Conservation (phyloP, 2,113 vertebrate genomes). For the Lethenteron camtschaticum region DNA sequence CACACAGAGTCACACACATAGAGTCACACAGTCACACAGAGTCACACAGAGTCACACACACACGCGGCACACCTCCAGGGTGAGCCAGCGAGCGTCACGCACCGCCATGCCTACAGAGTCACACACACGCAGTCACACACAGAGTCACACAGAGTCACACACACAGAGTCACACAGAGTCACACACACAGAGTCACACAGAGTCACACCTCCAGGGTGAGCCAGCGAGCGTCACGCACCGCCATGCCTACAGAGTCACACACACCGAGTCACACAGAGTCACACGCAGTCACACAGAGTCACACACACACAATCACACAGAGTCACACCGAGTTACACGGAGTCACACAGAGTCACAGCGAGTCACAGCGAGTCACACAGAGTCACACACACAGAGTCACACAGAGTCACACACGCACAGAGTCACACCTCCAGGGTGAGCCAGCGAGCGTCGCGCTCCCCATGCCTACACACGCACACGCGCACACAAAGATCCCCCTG, state of each 20-base stretch:
- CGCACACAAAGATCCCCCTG: not conserved
- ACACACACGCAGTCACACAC: no score
- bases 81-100: not conserved
- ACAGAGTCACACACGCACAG: not conserved
- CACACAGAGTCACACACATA: not conserved
- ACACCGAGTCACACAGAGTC: not conserved
- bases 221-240: no score
- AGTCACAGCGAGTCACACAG: not conserved
- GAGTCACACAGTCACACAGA: not conserved
- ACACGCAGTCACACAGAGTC: not conserved
- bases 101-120: not conserved
- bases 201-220: no score
- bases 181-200: no score
- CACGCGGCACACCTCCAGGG: not conserved
- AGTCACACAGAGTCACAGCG: not conserved
- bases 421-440: not conserved
- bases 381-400: not conserved
- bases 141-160: no score
- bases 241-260: not conserved
- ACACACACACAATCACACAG: no score
- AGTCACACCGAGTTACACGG: not conserved
- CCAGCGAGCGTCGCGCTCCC: not conserved
- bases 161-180: no score
- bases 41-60: not conserved
- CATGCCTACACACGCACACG: not conserved